phyloP scores from a whole-genome alignment of 2,888 invertebrate genomes.

The Eupithecia insigniata region DNA sequence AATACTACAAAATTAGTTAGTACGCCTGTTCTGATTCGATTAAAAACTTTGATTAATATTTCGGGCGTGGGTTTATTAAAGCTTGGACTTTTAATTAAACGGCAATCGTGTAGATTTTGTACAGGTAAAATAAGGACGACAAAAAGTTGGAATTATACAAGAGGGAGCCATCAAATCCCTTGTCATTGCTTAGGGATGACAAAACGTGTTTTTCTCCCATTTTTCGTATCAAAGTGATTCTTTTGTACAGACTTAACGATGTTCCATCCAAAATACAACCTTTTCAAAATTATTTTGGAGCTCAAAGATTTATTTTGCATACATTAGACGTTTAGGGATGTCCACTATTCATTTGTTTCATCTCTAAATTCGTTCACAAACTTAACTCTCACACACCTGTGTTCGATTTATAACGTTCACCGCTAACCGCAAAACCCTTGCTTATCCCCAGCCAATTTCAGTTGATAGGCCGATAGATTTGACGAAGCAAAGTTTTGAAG shows the following conservation, averaged over 20 bases:
- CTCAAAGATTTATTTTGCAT: neutral
- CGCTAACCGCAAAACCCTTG: neutral
- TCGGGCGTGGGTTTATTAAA: conserved; percentile 16
- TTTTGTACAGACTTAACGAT: neutral
- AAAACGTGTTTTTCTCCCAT: neutral
- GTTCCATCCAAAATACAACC: neutral
- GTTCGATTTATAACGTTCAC: neutral
- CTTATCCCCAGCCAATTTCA: conserved; percentile 21
- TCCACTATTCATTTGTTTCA: neutral
- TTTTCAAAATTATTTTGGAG: neutral
- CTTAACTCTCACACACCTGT: neutral
- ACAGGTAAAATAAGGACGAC: conserved; percentile 3
- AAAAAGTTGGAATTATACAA: conserved; percentile 5
- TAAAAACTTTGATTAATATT: conserved; percentile 35
- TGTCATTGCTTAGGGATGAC: neutral
- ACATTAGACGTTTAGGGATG: neutral
- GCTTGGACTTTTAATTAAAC: conserved; percentile 12
- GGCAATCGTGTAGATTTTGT: conserved; percentile 1
- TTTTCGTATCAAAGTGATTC: neutral
- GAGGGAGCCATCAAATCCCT: conserved; percentile 6
- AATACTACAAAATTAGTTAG: conserved; percentile 87
- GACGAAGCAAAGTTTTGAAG: conserved; percentile 26
- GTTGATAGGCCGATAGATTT: conserved; percentile 19
- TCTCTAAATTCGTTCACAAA: neutral
- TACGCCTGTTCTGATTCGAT: conserved; percentile 61